Percentiles rank a stretch among this genome's conserved stretches.
Evolutionary conservation across 2,888 invertebrate genomes (phyloP).

Genomic region (Bombyx huttoni): DNA sequence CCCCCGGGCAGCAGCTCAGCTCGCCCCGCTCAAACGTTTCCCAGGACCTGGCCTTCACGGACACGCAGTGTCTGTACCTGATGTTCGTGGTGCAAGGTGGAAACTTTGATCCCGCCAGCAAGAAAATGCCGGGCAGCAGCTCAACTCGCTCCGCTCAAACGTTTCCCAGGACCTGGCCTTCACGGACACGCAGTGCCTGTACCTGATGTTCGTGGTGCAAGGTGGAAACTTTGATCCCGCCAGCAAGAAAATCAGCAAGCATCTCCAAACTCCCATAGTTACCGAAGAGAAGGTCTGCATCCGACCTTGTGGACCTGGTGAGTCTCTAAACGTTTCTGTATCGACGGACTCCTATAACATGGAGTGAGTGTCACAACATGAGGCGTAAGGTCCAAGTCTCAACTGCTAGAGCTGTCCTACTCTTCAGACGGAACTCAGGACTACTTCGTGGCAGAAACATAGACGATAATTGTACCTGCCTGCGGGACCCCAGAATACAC

Average conservation of each 20-base stretch:
- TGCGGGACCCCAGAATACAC: no score
- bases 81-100: conserved; percentile 92
- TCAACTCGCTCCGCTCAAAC: no score
- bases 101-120: conserved; percentile 84
- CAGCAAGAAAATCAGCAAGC: conserved; percentile 88
- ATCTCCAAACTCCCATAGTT: conserved; percentile 79
- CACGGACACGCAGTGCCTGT: conserved; percentile 85
- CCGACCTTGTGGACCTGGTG: conserved; percentile 83
- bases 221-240: conserved; percentile 88
- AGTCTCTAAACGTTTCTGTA: conserved; percentile 9
- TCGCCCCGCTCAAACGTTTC: conserved; percentile 6
- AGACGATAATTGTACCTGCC: no score
- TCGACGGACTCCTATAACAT: no score
- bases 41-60: conserved; percentile 85
- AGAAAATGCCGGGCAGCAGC: no score
- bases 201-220: conserved; percentile 88
- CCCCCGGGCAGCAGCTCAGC: no score
- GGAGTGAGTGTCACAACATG: no score
- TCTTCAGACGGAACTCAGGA: no score
- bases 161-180: conserved; percentile 80
- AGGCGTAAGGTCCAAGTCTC: no score
- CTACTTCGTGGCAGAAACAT: no score
- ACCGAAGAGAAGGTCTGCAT: conserved; percentile 87
- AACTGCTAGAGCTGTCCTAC: no score
- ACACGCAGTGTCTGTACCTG: conserved; percentile 86